A percentile compares a stretch with the other conserved stretches of the same genome.
Evolutionary conservation across 2,113 vertebrate species (phyloP).

Genomic region (Atlantisia rogersi): DNA sequence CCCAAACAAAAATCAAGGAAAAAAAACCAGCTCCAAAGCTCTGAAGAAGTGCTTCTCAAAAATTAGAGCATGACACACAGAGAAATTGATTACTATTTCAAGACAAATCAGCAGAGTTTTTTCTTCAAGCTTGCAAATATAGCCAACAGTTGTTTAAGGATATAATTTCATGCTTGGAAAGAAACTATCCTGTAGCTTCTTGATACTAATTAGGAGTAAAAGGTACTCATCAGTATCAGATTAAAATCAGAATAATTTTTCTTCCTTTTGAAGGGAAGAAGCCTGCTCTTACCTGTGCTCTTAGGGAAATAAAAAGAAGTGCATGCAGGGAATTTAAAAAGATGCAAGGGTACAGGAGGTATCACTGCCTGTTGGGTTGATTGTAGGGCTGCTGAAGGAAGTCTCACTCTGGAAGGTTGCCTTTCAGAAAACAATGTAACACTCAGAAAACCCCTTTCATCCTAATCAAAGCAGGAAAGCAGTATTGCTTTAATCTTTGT

Average conservation of each 20-base stretch:
- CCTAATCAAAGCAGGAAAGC: constrained; percentile 17
- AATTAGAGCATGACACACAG: background rate
- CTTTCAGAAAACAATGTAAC: background rate
- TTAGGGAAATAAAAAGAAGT: background rate
- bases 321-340: background rate
- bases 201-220: background rate
- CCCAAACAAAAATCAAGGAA: background rate
- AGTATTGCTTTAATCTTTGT: constrained; percentile 12
- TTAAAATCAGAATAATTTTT: background rate
- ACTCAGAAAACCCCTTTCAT: background rate
- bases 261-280: background rate
- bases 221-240: background rate
- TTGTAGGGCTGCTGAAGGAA: background rate
- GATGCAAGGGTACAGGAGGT: background rate
- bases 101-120: background rate
- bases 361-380: background rate
- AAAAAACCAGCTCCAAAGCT: background rate
- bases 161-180: background rate
- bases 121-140: background rate
- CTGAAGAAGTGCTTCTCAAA: background rate
- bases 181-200: background rate
- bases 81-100: background rate
- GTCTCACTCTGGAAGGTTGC: background rate
- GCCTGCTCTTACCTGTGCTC: background rate
- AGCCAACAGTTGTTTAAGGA: background rate